Evolutionary conservation across 2,797 vertebrate genomes (phyloP), one percentile per base, ranked within the genome.

Genomic region (Lithobates sylvaticus): DNA sequence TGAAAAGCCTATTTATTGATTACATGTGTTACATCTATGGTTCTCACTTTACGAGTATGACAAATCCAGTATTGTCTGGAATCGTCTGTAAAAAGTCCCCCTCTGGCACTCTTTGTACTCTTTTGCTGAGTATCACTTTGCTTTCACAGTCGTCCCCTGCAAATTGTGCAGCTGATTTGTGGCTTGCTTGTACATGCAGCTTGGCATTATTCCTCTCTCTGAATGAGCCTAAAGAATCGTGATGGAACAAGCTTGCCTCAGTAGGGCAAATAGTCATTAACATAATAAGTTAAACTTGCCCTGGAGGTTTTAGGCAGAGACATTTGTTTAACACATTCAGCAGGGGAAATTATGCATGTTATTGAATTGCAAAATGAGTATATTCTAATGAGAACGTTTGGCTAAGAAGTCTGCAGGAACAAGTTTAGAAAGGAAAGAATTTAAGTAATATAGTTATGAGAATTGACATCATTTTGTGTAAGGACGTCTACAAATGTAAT

Each of bases 271-370:
- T 84, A 73, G 75, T 79, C 68, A 87, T 87, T 87, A 87, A 36
- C 81, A 79, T 84, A 87, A 87, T 83, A 84, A 78, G 76, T 75
- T 83, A 67, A 87, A 83, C 54, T 83, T 87, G 71, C 76, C 86
- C 76, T 61, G 26, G 29, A 67, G 81, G 80, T 67, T 68, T 82
- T 73, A 39, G 78, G 78, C 71, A 76, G 61, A 74, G 61, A 69
- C 76, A 73, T 78, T 69, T 83, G 74, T 78, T 87, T 87, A 83
- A 87, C 75, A 74, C 75, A 69, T 78, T 83, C 58, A 78, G 75
- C 23, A 16, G 27, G 58, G 73, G 78, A 86, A 82, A 76, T 42
- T 70, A 81, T 86, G 42, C 64, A 76, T 50, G 44, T 73, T 83
- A 73, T 78, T 80, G 70, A 72, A 47, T 82, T 77, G 84, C 74